Evolutionary conservation across 2,113 vertebrate genomes (phyloP).

Genomic region (Aegypius monachus): DNA sequence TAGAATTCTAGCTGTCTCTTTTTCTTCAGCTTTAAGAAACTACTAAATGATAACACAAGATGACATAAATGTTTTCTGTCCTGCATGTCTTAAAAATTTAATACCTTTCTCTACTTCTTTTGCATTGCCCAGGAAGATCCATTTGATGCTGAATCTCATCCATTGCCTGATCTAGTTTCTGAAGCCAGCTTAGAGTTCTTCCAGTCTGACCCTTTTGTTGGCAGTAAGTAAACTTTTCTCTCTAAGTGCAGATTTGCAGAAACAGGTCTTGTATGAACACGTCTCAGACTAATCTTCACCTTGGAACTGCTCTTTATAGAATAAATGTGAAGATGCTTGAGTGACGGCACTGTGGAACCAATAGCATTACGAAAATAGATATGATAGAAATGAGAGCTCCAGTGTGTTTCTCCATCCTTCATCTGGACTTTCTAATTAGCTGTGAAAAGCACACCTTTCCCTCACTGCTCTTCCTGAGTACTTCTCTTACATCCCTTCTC

Average conservation of each 20-base stretch:
- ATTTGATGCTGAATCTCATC: conserved; percentile 80
- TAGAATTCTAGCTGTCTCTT: not conserved
- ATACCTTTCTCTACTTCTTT: conserved; percentile 17
- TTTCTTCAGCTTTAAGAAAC: not conserved
- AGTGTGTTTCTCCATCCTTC: not conserved
- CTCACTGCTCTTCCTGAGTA: not conserved
- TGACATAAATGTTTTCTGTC: not conserved
- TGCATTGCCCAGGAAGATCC: conserved; percentile 76
- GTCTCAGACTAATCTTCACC: not conserved
- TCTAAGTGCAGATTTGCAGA: not conserved
- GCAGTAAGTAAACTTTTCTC: conserved; percentile 81
- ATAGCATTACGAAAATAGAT: not conserved
- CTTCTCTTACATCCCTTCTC: not conserved
- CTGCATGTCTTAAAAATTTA: not conserved
- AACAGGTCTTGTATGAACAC: not conserved
- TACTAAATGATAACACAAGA: not conserved
- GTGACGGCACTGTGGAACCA: not conserved
- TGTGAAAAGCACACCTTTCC: not conserved
- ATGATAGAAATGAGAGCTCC: not conserved
- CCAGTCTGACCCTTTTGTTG: conserved; percentile 91
- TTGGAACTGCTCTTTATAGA: not conserved
- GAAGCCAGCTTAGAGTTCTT: conserved; percentile 89
- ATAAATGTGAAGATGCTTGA: not conserved
- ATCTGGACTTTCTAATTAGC: not conserved
- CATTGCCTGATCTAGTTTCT: conserved; percentile 71